A percentile compares a stretch with the other conserved stretches of the same genome.
phyloP scores from a whole-genome alignment of 2,797 vertebrate genomes.

The Sebastes cheni region DNA sequence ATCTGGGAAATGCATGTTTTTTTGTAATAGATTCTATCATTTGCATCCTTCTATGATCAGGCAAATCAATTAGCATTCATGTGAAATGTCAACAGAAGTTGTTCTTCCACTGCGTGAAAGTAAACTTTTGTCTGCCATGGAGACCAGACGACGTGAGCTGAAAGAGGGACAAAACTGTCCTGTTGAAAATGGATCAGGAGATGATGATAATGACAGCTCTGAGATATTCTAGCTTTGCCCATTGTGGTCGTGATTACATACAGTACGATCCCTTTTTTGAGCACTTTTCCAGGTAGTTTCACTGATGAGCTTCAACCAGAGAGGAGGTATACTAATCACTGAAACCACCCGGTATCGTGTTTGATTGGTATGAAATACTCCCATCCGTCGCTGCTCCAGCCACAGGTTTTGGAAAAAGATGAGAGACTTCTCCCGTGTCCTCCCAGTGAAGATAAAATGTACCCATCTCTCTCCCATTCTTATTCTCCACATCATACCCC shows the following conservation, averaged over 20 bases:
- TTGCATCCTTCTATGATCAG: not conserved
- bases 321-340: conserved; percentile 22
- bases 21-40: not conserved
- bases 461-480: not conserved
- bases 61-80: not conserved
- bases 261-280: not conserved
- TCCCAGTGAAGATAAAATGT: not conserved
- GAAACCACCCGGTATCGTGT: conserved; percentile 14
- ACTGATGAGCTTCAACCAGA: conserved; percentile 30
- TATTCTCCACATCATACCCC: not conserved
- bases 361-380: conserved; percentile 23
- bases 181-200: conserved; percentile 5
- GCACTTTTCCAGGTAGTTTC: conserved; percentile 10
- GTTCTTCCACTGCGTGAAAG: not conserved
- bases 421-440: not conserved
- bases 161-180: not conserved
- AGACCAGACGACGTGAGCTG: not conserved
- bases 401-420: not conserved
- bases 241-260: conserved; percentile 27
- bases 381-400: not conserved
- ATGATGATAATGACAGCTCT: conserved; percentile 42
- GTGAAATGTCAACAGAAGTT: not conserved
- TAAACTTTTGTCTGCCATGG: not conserved
- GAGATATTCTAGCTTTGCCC: conserved; percentile 3
- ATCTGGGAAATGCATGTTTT: not conserved